Conservation (phyloP, 2,797 vertebrate genomes). For the Peromyscus nudipes region DNA sequence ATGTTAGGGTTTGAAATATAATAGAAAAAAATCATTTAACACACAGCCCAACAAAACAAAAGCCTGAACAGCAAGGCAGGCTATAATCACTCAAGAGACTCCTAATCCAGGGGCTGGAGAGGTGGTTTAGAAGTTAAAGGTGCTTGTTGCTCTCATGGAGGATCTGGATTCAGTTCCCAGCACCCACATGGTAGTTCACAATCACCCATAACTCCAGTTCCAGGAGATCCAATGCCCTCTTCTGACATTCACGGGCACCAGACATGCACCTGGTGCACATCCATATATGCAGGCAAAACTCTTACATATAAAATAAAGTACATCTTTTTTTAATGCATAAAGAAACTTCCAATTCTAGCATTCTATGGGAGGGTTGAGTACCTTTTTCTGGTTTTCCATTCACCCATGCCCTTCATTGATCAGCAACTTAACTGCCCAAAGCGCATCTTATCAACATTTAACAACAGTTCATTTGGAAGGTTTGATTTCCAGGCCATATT, state of each 20-base stretch:
- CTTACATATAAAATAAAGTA: neutral
- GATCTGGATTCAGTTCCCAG: neutral
- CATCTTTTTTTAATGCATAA: neutral
- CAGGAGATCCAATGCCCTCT: neutral
- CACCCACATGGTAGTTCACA: neutral
- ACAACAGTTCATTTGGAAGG: neutral
- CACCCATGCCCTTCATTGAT: neutral
- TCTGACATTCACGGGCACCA: neutral
- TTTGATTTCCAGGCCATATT: neutral
- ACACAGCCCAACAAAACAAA: neutral
- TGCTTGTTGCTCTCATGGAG: neutral
- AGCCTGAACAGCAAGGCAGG: neutral
- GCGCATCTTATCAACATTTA: neutral
- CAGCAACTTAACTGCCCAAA: neutral
- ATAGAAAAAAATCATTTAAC: conserved; percentile 16
- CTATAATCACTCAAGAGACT: neutral
- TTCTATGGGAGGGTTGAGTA: neutral
- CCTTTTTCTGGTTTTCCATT: neutral
- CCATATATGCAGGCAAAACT: neutral
- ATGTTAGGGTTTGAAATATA: conserved; percentile 21
- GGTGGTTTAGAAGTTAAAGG: neutral
- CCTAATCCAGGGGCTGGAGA: neutral
- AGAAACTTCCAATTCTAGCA: neutral
- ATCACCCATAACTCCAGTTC: neutral
- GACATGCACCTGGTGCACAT: neutral